A percentile compares a stretch with the other conserved stretches of the same genome.
Conservation (phyloP, 2,888 invertebrate genomes). For the Pyrrhia umbra region DNA sequence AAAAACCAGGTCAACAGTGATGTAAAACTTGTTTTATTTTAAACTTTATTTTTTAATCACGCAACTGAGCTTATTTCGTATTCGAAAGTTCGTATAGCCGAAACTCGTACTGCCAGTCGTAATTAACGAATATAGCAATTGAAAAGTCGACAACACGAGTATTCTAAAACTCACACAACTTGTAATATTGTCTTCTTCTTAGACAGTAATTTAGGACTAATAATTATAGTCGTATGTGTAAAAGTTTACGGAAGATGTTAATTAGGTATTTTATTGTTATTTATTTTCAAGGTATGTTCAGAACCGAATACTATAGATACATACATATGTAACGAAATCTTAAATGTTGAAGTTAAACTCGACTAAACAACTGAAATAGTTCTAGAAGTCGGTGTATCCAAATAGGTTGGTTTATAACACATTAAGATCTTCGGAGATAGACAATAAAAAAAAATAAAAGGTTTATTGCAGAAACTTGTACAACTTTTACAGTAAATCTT, state of each 20-base stretch:
- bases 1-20: background rate
- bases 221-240: background rate
- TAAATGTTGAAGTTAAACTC: no score
- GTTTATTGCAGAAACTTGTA: no score
- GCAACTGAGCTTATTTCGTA: conserved; percentile 1
- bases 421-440: no score
- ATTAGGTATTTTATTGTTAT: background rate
- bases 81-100: conserved; percentile 12
- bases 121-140: conserved; percentile 22
- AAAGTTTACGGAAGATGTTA: conserved; percentile 2
- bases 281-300: background rate
- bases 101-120: conserved; percentile 16
- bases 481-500: no score
- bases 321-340: no score
- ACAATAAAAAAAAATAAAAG: no score
- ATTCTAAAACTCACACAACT: conserved; percentile 11
- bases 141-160: conserved; percentile 31
- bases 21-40: background rate
- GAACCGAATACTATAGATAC: background rate
- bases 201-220: conserved; percentile 26
- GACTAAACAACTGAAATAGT: no score
- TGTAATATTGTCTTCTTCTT: conserved; percentile 18
- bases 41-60: conserved; percentile 1
- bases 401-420: no score
- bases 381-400: no score